Conservation (phyloP, 2,797 vertebrate genomes). For the Enteromius unitaeniatus region DNA sequence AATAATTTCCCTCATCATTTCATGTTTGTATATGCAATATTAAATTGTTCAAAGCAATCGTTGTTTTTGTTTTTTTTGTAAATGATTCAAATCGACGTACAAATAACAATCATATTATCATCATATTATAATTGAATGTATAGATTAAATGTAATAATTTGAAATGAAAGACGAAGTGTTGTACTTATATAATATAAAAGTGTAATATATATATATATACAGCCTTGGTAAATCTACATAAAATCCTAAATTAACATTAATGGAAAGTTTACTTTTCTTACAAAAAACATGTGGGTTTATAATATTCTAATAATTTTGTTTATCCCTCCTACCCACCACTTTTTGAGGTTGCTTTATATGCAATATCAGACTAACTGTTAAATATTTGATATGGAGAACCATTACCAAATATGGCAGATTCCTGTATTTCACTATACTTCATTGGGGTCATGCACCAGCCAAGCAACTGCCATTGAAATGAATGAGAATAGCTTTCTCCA, state of each 20-base stretch:
- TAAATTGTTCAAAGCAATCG: too few relatives aligned
- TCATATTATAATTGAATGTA: too few relatives aligned
- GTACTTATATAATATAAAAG: too few relatives aligned
- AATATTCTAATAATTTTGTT: background rate
- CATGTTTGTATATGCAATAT: too few relatives aligned
- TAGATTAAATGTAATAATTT: too few relatives aligned
- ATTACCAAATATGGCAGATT: background rate
- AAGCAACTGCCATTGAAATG: background rate
- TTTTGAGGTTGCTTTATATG: background rate
- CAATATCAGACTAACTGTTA: background rate
- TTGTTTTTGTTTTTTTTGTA: too few relatives aligned
- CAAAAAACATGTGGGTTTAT: constrained; percentile 60
- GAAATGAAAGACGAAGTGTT: too few relatives aligned
- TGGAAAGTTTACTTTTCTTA: constrained; percentile 61
- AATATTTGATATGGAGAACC: background rate
- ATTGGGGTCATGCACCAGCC: background rate
- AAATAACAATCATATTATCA: too few relatives aligned
- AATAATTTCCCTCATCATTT: too few relatives aligned
- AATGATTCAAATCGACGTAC: too few relatives aligned
- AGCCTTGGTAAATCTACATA: constrained; percentile 60
- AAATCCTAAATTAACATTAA: constrained; percentile 69
- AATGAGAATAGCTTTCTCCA: background rate
- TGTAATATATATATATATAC: too few relatives aligned
- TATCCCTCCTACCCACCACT: too few relatives aligned
- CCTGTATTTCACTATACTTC: background rate